Percentiles rank a stretch among this genome's conserved stretches.
Evolutionary conservation across 2,888 invertebrate species (phyloP).

Genomic region (Trimorus sp.): DNA sequence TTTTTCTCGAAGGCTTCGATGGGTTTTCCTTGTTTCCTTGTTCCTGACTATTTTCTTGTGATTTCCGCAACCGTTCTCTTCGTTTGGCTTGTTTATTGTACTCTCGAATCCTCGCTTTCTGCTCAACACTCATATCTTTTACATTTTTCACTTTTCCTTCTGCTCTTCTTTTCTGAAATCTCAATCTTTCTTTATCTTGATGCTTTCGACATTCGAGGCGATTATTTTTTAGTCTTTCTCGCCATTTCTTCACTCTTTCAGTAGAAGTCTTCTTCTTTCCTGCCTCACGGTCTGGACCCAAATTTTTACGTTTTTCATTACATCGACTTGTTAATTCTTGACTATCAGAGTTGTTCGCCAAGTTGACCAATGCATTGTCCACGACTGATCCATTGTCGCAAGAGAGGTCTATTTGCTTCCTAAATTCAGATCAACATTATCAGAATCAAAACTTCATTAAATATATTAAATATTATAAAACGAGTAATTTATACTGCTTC

Average conservation of each 20-base stretch:
- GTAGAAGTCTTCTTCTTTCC: slow-evolving; percentile 1
- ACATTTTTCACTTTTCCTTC: slow-evolving; percentile 24
- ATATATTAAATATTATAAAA: slow-evolving; percentile 4
- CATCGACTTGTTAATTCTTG: not conserved
- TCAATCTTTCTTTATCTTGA: slow-evolving; percentile 36
- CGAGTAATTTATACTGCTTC: not conserved
- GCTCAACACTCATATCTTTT: slow-evolving; percentile 9
- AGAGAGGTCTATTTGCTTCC: slow-evolving; percentile 4
- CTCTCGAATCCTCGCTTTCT: slow-evolving; percentile 26
- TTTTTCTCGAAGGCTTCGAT: slow-evolving; percentile 10
- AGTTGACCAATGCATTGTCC: not conserved
- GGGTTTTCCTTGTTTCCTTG: not conserved
- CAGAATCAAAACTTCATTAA: not conserved
- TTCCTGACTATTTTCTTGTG: not conserved
- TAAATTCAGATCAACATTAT: slow-evolving; percentile 8
- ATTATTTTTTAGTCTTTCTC: slow-evolving; percentile 5
- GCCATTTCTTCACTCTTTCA: not conserved
- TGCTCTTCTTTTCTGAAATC: slow-evolving; percentile 30
- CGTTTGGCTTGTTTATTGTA: slow-evolving; percentile 21
- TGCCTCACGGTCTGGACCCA: not conserved
- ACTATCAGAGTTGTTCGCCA: not conserved
- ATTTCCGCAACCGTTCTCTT: slow-evolving; percentile 3
- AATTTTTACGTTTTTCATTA: not conserved
- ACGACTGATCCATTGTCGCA: not conserved
- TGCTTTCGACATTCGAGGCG: slow-evolving; percentile 11